Conservation (phyloP, 2,888 invertebrate genomes). For the Xylota segnis region DNA sequence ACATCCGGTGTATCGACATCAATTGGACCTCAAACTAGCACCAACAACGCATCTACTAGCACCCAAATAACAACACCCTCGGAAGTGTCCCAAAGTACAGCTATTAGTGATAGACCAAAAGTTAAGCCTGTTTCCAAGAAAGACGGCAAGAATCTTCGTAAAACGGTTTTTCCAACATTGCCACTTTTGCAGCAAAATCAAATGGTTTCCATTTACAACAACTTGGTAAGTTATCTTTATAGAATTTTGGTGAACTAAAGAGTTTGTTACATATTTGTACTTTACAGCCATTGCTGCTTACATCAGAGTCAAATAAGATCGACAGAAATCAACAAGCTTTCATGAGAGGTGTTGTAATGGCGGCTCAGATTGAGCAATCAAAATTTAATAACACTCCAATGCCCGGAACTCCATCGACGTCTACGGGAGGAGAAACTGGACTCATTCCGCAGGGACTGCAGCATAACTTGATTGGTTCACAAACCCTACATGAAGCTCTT, state of each 20-base stretch:
- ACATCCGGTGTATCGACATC: conserved; percentile 59
- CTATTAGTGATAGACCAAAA: conserved; percentile 93
- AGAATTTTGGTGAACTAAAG: background rate
- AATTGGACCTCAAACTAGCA: conserved; percentile 71
- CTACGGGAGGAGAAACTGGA: conserved; percentile 73
- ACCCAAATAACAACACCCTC: conserved; percentile 84
- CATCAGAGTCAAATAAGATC: conserved; percentile 79
- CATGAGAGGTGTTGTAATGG: conserved; percentile 78
- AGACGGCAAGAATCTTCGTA: conserved; percentile 90
- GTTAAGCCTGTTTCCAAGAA: conserved; percentile 93
- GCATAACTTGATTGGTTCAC: conserved; percentile 77
- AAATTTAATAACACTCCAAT: conserved; percentile 72
- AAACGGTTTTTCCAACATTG: conserved; percentile 85
- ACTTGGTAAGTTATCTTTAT: conserved; percentile 82
- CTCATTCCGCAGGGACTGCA: conserved; percentile 74
- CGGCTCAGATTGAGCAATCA: conserved; percentile 74
- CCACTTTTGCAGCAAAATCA: conserved; percentile 82
- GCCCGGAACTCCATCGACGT: conserved; percentile 71
- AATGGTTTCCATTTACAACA: conserved; percentile 84
- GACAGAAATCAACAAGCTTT: conserved; percentile 79
- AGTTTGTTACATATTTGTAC: background rate
- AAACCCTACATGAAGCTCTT: conserved; percentile 79
- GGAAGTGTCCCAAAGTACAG: conserved; percentile 87
- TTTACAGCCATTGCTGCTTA: conserved; percentile 77
- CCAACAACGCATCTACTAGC: conserved; percentile 73